These are phyloP conservation scores for Kuschelorhynchus macadamiae DNA, from an alignment of 2,888 invertebrate genomes.

Conservation along the genomic window DNA sequence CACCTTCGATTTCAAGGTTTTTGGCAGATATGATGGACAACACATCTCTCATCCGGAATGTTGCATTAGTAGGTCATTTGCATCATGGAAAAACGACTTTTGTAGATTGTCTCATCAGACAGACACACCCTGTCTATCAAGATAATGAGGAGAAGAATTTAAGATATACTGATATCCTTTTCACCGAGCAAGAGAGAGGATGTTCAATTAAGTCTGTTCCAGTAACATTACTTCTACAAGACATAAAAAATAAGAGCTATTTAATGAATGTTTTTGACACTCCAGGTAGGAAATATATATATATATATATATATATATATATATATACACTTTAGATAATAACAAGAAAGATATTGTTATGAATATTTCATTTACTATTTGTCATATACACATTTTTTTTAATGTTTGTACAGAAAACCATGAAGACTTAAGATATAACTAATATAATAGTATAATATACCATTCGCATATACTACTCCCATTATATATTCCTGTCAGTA, in stretches of 20 bases:
- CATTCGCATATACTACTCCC: too few relatives aligned
- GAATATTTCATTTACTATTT: too few relatives aligned
- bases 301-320: neutral
- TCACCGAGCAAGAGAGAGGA: slow-evolving; percentile 97
- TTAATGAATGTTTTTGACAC: slow-evolving; percentile 98
- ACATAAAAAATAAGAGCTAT: slow-evolving; percentile 96
- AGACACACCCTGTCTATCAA: slow-evolving; percentile 95
- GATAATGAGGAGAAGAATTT: slow-evolving; percentile 83
- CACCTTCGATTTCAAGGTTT: slow-evolving; percentile 72
- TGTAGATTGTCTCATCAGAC: slow-evolving; percentile 95
- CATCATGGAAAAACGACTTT: slow-evolving; percentile 99
- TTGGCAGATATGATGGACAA: slow-evolving; percentile 99
- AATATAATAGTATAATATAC: too few relatives aligned
- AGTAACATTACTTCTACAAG: slow-evolving; percentile 92
- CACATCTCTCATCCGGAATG: slow-evolving; percentile 93
- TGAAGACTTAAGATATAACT: too few relatives aligned
- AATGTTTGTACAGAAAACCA: too few relatives aligned
- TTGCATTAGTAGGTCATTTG: slow-evolving; percentile 95
- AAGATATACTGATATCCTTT: slow-evolving; percentile 95
- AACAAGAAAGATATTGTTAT: too few relatives aligned
- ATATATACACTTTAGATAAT: too few relatives aligned
- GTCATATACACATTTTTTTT: too few relatives aligned
- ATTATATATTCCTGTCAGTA: too few relatives aligned
- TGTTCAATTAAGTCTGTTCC: slow-evolving; percentile 98
- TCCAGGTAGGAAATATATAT: slow-evolving; percentile 72